Conservation (phyloP, 2,797 vertebrate genomes). For the Thalassophryne amazonica region DNA sequence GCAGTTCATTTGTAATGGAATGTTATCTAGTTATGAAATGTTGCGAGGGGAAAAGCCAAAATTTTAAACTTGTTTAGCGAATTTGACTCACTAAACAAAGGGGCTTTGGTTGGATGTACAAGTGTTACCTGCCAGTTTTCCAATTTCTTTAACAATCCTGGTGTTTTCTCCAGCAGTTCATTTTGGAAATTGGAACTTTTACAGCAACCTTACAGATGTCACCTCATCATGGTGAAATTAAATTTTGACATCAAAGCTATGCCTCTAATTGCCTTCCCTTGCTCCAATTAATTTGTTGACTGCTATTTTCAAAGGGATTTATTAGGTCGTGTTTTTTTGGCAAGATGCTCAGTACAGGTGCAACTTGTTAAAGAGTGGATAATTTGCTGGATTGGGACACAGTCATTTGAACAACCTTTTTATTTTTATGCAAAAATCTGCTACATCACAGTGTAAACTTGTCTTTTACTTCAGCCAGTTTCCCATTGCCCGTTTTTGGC, state of each 20-base stretch:
- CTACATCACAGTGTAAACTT: no score
- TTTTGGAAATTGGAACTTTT: background rate
- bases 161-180: background rate
- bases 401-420: no score
- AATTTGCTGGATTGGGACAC: background rate
- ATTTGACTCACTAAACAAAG: no score
- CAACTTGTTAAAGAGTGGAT: slow-evolving; percentile 1
- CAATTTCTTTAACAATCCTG: background rate
- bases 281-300: slow-evolving; percentile 22
- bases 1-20: slow-evolving; percentile 15
- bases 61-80: no score
- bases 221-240: slow-evolving; percentile 7
- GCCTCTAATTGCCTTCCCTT: slow-evolving; percentile 5
- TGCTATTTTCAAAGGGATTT: slow-evolving; percentile 27
- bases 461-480: no score
- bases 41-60: no score
- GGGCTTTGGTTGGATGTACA: no score
- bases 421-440: no score
- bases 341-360: slow-evolving; percentile 7
- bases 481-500: no score
- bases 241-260: slow-evolving; percentile 19
- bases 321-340: slow-evolving; percentile 32
- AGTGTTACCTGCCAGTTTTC: background rate
- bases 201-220: background rate
- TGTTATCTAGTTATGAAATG: slow-evolving; percentile 11